Percentiles rank a stretch among this genome's conserved stretches.
phyloP scores from a whole-genome alignment of 2,797 vertebrate species.

The Myripristis murdjan region DNA sequence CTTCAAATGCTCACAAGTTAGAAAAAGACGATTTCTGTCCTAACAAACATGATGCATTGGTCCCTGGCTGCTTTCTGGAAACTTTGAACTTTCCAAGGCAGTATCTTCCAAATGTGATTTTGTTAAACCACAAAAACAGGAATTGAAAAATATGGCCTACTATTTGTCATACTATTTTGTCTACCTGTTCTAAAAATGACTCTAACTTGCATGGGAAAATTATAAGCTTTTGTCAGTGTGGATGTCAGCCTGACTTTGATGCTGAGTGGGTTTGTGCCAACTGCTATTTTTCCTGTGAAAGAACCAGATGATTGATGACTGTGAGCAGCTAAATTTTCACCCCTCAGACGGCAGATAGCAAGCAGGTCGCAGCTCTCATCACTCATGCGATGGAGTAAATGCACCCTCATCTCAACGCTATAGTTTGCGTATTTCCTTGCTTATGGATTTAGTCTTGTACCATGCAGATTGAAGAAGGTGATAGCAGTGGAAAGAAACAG shows the following conservation, averaged over 20 bases:
- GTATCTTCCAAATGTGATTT: not conserved
- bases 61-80: too few relatives aligned
- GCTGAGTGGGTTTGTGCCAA: slow-evolving; percentile 26
- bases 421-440: slow-evolving; percentile 33
- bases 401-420: slow-evolving; percentile 59
- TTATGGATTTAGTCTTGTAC: not conserved
- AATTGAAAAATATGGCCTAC: not conserved
- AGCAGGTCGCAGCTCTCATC: slow-evolving; percentile 35
- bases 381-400: slow-evolving; percentile 22
- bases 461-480: not conserved
- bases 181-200: not conserved
- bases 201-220: not conserved
- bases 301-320: slow-evolving; percentile 48
- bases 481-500: not conserved
- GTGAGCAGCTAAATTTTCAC: slow-evolving; percentile 27
- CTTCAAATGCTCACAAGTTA: too few relatives aligned
- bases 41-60: too few relatives aligned
- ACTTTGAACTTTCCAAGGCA: too few relatives aligned
- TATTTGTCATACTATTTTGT: not conserved
- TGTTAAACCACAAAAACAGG: not conserved
- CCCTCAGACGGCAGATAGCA: slow-evolving; percentile 17
- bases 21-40: too few relatives aligned
- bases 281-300: slow-evolving; percentile 49
- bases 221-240: slow-evolving; percentile 25
- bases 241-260: slow-evolving; percentile 19